A percentile compares a stretch with the other conserved stretches of the same genome.
Evolutionary conservation across 2,888 invertebrate species (phyloP).

Genomic region (Sarcophaga subvicina): DNA sequence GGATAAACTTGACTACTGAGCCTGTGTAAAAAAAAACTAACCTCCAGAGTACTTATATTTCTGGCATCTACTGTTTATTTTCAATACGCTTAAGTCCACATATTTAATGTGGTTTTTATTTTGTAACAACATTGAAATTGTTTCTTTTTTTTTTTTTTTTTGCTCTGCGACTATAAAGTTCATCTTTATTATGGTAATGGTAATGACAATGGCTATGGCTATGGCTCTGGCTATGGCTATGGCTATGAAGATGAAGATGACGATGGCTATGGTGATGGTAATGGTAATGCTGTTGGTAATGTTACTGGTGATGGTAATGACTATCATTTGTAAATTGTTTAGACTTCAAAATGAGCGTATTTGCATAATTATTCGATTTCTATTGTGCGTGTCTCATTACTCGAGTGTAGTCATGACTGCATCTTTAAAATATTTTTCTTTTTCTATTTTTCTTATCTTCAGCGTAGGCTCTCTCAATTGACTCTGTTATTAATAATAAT

Average conservation of each 20-base stretch:
- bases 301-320: neutral
- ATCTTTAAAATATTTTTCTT: neutral
- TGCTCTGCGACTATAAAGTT: constrained; percentile 18
- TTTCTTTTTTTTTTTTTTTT: neutral
- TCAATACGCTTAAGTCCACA: constrained; percentile 26
- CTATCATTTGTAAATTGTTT: constrained; percentile 3
- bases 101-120: constrained; percentile 24
- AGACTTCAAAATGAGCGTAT: neutral
- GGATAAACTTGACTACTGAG: too few species aligned
- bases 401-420: neutral
- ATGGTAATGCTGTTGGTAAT: constrained; percentile 17
- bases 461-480: neutral
- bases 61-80: constrained; percentile 1
- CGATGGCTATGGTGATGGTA: constrained; percentile 42
- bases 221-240: neutral
- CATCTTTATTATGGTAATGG: constrained; percentile 31
- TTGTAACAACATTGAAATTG: constrained; percentile 27
- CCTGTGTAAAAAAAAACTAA: too few species aligned
- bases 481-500: neutral
- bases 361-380: constrained; percentile 17
- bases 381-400: neutral
- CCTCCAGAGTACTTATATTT: constrained; percentile 13
- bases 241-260: neutral
- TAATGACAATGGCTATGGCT: constrained; percentile 18
- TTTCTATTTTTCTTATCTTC: neutral